A percentile compares a stretch with the other conserved stretches of the same genome.
These are phyloP conservation scores for Salvelinus sp. DNA, from an alignment of 2,113 vertebrate genomes.

Conservation along the genomic window DNA sequence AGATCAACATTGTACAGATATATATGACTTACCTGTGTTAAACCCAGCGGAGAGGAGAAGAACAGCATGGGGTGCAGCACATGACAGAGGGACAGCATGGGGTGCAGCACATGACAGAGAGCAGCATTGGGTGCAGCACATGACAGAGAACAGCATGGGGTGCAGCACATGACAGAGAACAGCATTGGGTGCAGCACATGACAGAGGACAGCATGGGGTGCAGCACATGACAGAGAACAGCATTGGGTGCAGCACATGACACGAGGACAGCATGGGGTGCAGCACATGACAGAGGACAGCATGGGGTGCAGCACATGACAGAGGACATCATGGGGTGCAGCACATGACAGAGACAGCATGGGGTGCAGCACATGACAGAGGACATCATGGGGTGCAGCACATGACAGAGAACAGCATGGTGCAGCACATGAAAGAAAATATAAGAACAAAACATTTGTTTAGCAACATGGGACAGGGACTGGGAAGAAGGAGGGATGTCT, in stretches of 20 bases:
- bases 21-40: constrained; percentile 55
- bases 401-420: constrained; percentile 42
- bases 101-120: constrained; percentile 40
- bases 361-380: constrained; percentile 34
- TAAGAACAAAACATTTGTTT: constrained; percentile 23
- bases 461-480: constrained; percentile 21
- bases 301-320: constrained; percentile 38
- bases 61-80: background rate
- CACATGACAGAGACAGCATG: constrained; percentile 43
- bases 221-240: constrained; percentile 47
- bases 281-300: constrained; percentile 45
- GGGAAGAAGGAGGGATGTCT: background rate
- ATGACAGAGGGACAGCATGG: constrained; percentile 41
- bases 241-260: too few relatives aligned
- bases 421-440: constrained; percentile 46
- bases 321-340: background rate
- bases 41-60: constrained; percentile 23
- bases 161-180: constrained; percentile 39
- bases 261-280: background rate
- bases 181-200: constrained; percentile 21
- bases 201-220: constrained; percentile 32
- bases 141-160: constrained; percentile 37
- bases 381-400: background rate
- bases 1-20: constrained; percentile 30
- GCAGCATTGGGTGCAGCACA: constrained; percentile 9